Evolutionary conservation across 2,888 invertebrate genomes (phyloP), one percentile per base, ranked within the genome.

Genomic region (Acronicta leporina): DNA sequence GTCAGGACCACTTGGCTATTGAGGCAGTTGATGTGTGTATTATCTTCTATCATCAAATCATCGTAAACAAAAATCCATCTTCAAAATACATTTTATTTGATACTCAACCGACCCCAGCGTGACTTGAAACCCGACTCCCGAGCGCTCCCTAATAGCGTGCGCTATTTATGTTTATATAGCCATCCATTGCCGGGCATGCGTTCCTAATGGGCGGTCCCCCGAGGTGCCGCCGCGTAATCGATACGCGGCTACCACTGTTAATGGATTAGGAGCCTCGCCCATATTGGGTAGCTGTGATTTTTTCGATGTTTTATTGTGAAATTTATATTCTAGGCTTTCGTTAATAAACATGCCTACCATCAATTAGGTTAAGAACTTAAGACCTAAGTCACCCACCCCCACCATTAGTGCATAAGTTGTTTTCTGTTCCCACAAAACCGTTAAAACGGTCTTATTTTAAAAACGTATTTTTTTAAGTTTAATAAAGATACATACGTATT

Each of bases 161-260:
- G 43, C 44, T 68, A 73, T 61, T 61, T 60, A 74, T 69, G 72
- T 75, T 72, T 69, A 65, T 69, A 63, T 66, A 77, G 53, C 51
- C 48, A 67, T 74, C 76, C 67, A 74, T 46, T 61, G 77, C 70
- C 68, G 70, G 75, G 11, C 70, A 70, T 73, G 75, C 77, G 76
- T 70, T 40, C 40, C 77, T 79, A 79, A 79, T 77, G 79, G 79
- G 40, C 62, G 67, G 66, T 79, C 79, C 79, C 79, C 46, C 5
- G 76, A 70, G 79, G 71, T 63, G 73, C 54, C 57, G 52, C 59
- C 54, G 46, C 42, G 79, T 77, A 76, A 79, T 77, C 79, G 79
- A 79, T 79, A 76, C 70, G 49, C 20, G 38, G 41, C 63, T 16
- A 50, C 54, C 43, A 40, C 60, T 46, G 69, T 63, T 79, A 79